Base-by-base conservation (phyloP, 1,140 invertebrate species). In the Camponotus floridanus region DNA sequence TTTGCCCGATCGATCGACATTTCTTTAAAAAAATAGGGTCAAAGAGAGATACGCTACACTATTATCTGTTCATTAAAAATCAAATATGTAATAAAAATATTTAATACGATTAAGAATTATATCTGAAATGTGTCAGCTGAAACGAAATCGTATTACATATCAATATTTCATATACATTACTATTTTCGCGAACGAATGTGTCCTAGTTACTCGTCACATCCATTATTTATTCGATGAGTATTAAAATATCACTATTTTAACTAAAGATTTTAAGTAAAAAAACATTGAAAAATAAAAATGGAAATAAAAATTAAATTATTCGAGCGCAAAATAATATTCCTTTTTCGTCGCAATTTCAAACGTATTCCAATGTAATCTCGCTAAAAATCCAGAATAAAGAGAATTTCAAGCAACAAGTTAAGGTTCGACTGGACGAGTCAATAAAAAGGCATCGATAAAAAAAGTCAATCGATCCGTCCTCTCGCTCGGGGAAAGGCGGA, bases 401-500 rank as follows among this genome's bases (percentile, higher is more conserved):
- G 4, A 3, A 67, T 64, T 15, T 57, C n/a, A 4, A 2, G 5
- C 21, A n/a, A 21, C 61, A 57, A 48, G 11, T 74, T 67, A 59
- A 65, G 55, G 9, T 85, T 21, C 57, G 51, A 18, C n/a, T 11
- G 45, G 57, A n/a, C 7, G 18, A n/a, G 13, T 31, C 26, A 48
- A 76, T 57, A 21, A 76, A 67, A 62, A n/a, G n/a, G 3, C 61
- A 15, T n/a, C 11, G 71, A 55, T 31, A 45, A 45, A 65, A 65
- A 84, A 78, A 78, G 21, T 8, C 39, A 9, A 55, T 64, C 71
- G 26, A 21, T 67, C 21, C 45, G 8, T 42, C 51, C 3, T 39
- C 31, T 42, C n/a, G 13, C 7, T 21, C 9, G 42, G 9, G 42
- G 42, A 9, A 0, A 26, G 31, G 13, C 26, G 15, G 15, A 51